Conservation (phyloP, 2,888 invertebrate genomes). For the Lucinisca nassula region DNA sequence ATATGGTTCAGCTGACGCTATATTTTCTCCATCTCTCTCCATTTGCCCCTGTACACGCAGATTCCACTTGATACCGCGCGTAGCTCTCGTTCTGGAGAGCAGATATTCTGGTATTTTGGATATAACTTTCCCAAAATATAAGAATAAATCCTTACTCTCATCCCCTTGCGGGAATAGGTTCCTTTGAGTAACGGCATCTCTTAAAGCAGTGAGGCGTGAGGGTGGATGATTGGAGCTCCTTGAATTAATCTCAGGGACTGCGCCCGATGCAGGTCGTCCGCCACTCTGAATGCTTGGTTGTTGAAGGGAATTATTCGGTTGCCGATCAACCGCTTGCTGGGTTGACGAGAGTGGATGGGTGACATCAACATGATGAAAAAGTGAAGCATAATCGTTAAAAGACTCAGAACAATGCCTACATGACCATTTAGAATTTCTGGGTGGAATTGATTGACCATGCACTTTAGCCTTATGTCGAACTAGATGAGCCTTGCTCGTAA, state of each 20-base stretch:
- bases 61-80: conserved; percentile 40
- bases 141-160: conserved; percentile 38
- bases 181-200: conserved; percentile 20
- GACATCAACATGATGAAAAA: background rate
- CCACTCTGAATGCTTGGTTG: background rate
- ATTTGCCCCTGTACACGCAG: conserved; percentile 52
- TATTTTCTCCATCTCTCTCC: conserved; percentile 30
- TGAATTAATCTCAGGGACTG: background rate
- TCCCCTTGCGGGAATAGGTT: conserved; percentile 18
- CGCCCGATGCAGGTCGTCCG: background rate
- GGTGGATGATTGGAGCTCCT: background rate
- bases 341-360: background rate
- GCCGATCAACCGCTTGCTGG: too few relatives aligned
- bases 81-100: background rate
- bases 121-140: conserved; percentile 40
- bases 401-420: background rate
- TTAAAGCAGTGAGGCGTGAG: background rate
- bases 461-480: background rate
- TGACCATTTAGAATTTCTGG: background rate
- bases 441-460: background rate
- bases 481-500: background rate
- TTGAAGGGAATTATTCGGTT: too few relatives aligned
- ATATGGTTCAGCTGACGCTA: background rate
- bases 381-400: background rate
- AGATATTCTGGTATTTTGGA: conserved; percentile 13